Percentiles rank a stretch among this genome's conserved stretches.
Evolutionary conservation across 2,113 vertebrate species (phyloP).

Genomic region (Epinephelus fuscoguttatus): DNA sequence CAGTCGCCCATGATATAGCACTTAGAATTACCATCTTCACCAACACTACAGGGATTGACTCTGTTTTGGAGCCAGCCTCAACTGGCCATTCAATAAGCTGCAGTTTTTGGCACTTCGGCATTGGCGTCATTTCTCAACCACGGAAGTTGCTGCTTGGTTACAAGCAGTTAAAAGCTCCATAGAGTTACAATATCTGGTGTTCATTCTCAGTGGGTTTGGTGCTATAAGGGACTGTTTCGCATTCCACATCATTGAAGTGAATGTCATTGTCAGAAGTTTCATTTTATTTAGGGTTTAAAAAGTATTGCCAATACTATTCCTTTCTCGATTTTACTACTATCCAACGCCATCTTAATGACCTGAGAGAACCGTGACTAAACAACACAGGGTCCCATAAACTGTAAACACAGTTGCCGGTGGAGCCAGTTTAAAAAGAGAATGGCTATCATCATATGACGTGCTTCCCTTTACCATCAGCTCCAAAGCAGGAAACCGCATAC

Average conservation of each 20-base stretch:
- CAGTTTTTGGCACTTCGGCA: too few species aligned
- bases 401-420: background rate
- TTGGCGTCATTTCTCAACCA: too few species aligned
- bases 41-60: too few species aligned
- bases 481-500: slow-evolving; percentile 71
- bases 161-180: slow-evolving; percentile 1
- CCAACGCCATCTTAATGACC: background rate
- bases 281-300: background rate
- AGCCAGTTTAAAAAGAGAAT: slow-evolving; percentile 37
- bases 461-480: slow-evolving; percentile 59
- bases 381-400: slow-evolving; percentile 8
- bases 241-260: background rate
- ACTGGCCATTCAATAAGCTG: too few species aligned
- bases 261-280: background rate
- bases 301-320: background rate
- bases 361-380: slow-evolving; percentile 31
- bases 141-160: too few species aligned
- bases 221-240: background rate
- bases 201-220: slow-evolving; percentile 7
- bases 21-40: too few species aligned
- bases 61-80: too few species aligned
- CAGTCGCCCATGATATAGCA: too few species aligned
- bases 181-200: background rate
- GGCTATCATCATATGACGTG: slow-evolving; percentile 51
- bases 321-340: background rate